Base-by-base conservation (phyloP, 64 coral and sea anemone genomes). In the Hydrozoanthus tunicans region DNA sequence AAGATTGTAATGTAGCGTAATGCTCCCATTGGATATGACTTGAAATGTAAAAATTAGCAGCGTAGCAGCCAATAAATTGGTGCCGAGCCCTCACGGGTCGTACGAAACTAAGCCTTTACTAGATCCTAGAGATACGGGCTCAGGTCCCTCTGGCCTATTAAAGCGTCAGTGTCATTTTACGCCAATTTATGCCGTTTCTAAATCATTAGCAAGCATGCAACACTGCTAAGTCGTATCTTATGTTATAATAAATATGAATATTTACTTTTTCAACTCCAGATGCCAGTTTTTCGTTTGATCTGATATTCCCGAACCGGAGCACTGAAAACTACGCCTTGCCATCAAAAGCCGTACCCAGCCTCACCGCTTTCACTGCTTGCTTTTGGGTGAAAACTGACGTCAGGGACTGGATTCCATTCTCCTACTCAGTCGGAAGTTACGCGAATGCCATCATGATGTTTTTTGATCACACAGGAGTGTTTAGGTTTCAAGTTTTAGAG, bases 381-480 rank as follows among this genome's bases (percentile, higher is more conserved):
- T 79, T 93, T 11, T 93, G 92, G 92, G 59, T 80, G 14, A 93
- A 81, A 60, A 61, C 92, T 2, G 51, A 77, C n/a, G 92, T 71
- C 52, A 88, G 57, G 64, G 62, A 80, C 68, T 86, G 77, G 74
- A 77, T 77, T 52, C 92, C 92, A 53, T 78, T 93, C 55, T 93
- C 92, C 53, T 93, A 93, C 76, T 76, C 92, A 6, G 92, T 89
- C 5, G 72, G 84, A 56, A 20, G 3, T 9, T 24, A 89, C 32
- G 57, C 86, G 59, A 93, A 93, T 11, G 83, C 92, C n/a, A 81
- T 93, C 62, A 59, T 93, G 92, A 68, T 93, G 24, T 89, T 68
- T 62, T 5, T 93, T 9, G 77, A 89, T 63, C 62, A 51, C 12
- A 43, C 53, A 3, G 92, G 92, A 3, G 63, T 78, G 61, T 77